phyloP scores from a whole-genome alignment of 2,113 vertebrate genomes.

The Panurus biarmicus region DNA sequence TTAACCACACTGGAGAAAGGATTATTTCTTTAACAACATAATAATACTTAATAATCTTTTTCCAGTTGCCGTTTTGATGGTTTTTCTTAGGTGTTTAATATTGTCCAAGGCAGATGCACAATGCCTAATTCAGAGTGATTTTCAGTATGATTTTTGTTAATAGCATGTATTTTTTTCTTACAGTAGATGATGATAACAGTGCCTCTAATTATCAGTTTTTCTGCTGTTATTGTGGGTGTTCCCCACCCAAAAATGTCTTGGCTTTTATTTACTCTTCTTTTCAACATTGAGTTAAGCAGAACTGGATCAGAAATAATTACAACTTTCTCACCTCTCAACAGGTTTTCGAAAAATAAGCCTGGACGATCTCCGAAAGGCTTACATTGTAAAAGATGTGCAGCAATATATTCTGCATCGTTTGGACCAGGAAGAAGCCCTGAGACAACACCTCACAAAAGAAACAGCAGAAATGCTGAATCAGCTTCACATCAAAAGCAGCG shows the following conservation, averaged over 20 bases:
- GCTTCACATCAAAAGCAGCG: conserved; percentile 98
- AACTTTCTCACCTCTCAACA: conserved; percentile 45
- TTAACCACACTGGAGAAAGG: background rate
- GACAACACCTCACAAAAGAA: conserved; percentile 97
- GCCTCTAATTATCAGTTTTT: background rate
- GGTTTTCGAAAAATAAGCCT: conserved; percentile 97
- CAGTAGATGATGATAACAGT: background rate
- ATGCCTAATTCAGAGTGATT: background rate
- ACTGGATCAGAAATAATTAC: background rate
- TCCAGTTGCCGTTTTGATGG: background rate
- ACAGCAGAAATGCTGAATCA: conserved; percentile 98
- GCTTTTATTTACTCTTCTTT: background rate
- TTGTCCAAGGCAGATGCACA: background rate
- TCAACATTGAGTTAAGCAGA: background rate
- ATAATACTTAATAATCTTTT: background rate
- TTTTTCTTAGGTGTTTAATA: background rate
- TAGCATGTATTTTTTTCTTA: background rate
- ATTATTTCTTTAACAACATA: background rate
- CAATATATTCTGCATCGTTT: conserved; percentile 96
- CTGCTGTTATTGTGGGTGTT: background rate
- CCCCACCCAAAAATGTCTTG: background rate
- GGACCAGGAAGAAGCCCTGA: conserved; percentile 93
- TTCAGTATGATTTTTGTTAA: background rate
- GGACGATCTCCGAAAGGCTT: conserved; percentile 94
- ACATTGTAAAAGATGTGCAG: conserved; percentile 97